phyloP scores from a whole-genome alignment of 2,113 vertebrate species.

The Saccopteryx bilineata region DNA sequence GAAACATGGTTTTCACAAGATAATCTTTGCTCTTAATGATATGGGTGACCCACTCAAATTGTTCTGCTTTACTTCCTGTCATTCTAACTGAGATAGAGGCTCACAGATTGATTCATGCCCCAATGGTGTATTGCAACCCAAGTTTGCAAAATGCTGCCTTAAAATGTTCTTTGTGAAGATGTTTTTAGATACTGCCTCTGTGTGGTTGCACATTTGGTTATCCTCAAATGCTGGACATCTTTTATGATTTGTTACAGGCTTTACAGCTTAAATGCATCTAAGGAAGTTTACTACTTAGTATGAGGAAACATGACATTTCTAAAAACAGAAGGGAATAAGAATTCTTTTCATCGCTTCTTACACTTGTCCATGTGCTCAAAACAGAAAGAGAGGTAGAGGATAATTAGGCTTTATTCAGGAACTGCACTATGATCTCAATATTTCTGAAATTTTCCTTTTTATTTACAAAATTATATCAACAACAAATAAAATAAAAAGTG shows the following conservation, averaged over 20 bases:
- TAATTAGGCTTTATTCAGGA: constrained; percentile 63
- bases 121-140: not conserved
- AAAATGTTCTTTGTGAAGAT: not conserved
- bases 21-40: not conserved
- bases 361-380: not conserved
- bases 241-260: not conserved
- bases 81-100: not conserved
- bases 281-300: not conserved
- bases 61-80: not conserved
- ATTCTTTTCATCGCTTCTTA: not conserved
- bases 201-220: not conserved
- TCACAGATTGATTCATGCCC: not conserved
- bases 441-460: constrained; percentile 55
- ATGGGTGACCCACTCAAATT: not conserved
- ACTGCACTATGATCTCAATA: not conserved
- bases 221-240: not conserved
- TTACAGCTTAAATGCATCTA: not conserved
- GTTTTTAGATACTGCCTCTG: not conserved
- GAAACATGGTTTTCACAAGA: not conserved
- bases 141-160: not conserved
- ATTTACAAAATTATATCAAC: constrained; percentile 38
- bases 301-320: constrained; percentile 9
- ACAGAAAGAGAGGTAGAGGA: constrained; percentile 42
- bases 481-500: constrained; percentile 45
- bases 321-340: not conserved